Evolutionary conservation across 2,797 vertebrate genomes (phyloP).

Genomic region (Danio kyathit): DNA sequence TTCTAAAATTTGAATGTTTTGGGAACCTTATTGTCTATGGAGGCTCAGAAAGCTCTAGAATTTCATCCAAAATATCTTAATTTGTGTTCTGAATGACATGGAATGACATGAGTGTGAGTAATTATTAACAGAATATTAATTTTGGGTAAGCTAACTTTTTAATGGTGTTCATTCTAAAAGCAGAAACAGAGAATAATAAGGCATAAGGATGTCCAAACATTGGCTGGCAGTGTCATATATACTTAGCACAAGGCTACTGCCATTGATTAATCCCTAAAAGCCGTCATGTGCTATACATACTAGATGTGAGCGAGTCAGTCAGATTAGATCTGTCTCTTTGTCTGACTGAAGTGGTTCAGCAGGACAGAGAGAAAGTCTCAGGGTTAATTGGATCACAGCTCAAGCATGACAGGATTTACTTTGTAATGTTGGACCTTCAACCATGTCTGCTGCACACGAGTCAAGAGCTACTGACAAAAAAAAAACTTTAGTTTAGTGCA

Average conservation of each 20-base stretch:
- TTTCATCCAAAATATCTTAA: too few relatives aligned
- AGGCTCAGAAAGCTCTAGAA: too few relatives aligned
- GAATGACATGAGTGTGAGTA: too few relatives aligned
- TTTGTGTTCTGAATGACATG: too few relatives aligned
- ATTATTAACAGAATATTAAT: too few relatives aligned
- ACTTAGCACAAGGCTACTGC: neutral
- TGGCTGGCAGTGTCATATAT: neutral
- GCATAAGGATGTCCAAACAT: neutral
- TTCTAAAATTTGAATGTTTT: too few relatives aligned
- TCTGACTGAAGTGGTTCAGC: neutral
- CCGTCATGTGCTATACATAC: neutral
- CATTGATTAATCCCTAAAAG: neutral
- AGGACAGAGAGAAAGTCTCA: conserved; percentile 18
- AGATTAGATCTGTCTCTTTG: neutral
- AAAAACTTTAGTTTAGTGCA: too few relatives aligned
- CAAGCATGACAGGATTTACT: conserved; percentile 26
- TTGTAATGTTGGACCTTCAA: conserved; percentile 3
- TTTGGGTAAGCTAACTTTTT: neutral
- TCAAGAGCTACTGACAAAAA: conserved; percentile 15
- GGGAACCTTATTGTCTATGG: too few relatives aligned
- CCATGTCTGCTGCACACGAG: neutral
- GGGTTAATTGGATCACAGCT: conserved; percentile 26
- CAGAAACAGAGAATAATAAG: neutral
- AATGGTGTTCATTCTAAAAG: neutral
- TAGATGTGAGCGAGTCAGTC: neutral